A percentile compares a stretch with the other conserved stretches of the same genome.
These are phyloP conservation scores for Leontopithecus rosalia DNA, from an alignment of 2,797 vertebrate species.

Conservation along the genomic window DNA sequence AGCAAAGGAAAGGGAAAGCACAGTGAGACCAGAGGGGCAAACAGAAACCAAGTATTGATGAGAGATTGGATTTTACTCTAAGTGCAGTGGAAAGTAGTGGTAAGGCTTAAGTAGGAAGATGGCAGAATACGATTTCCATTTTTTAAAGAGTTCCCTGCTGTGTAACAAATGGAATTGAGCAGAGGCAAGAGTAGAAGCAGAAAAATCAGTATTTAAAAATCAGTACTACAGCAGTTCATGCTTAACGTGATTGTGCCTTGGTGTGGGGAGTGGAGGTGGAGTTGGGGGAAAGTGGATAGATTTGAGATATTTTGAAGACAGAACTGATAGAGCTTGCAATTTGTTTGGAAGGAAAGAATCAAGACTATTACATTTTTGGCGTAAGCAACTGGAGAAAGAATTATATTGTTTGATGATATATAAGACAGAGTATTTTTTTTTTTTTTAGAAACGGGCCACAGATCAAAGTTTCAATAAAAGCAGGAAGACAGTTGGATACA, in stretches of 20 bases:
- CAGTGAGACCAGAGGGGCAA: neutral
- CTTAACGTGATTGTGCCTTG: neutral
- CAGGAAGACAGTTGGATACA: neutral
- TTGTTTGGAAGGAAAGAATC: neutral
- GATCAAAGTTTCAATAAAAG: neutral
- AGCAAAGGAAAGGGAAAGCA: neutral
- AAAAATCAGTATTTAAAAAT: neutral
- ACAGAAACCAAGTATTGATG: neutral
- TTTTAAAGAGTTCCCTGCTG: neutral
- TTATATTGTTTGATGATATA: neutral
- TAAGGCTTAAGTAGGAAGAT: neutral
- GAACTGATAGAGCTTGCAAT: neutral
- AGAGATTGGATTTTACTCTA: neutral
- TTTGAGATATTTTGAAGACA: neutral
- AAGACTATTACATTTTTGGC: neutral
- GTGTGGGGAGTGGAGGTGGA: no score
- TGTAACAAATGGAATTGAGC: neutral
- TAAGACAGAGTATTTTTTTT: no score
- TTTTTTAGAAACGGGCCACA: neutral
- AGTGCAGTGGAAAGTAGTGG: neutral
- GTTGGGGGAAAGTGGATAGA: neutral
- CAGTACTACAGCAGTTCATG: neutral
- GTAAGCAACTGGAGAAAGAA: neutral
- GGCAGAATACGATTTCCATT: neutral
- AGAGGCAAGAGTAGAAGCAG: neutral